Evolutionary conservation across 2,888 invertebrate species (phyloP), one percentile per base, ranked within the genome.

Genomic region (Congeria kusceri): DNA sequence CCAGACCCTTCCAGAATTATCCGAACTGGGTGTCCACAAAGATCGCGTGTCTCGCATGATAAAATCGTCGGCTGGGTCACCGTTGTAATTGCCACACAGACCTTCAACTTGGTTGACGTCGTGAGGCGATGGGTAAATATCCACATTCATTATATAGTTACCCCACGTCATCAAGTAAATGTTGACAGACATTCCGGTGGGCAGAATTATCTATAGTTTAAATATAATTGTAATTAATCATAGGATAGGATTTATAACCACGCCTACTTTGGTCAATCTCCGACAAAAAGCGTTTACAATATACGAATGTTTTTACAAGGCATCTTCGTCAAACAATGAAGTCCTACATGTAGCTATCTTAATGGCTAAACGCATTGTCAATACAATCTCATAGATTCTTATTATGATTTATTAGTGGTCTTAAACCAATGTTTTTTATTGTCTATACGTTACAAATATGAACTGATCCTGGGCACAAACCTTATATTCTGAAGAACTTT

Each of bases 61-160:
- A 11, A 62, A 57, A 23, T 70, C 70, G 15, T 63, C 70, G n/a
- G 20, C 25, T 28, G 13, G 23, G 18, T 62, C 63, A 25, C 70
- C 62, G 27, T 70, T 70, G 25, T 32, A 70, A 44, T 70, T 70
- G 0, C 70, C 70, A 57, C 70, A 70, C 4, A 70, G 27, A n/a
- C 70, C 70, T 18, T 63, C 57, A n/a, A 25, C 27, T 11, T 70
- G 46, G 25, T 57, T 39, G 28, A 70, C 56, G 27, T 70, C 70
- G 0, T 62, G 44, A 9, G 56, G 70, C 5, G 56, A 44, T 4
- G 70, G 63, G 11, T 39, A 44, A 15, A 70, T 63, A 23, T 70
- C 62, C 7, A 70, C 44, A 27, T 70, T 70, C 63, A 70, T 63
- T 18, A 56, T 20, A 20, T 70, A 70, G 4, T 70, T 25, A 28